Evolutionary conservation across 2,888 invertebrate genomes (phyloP), one percentile per base, ranked within the genome.

Genomic region (Diarsia dahlii): DNA sequence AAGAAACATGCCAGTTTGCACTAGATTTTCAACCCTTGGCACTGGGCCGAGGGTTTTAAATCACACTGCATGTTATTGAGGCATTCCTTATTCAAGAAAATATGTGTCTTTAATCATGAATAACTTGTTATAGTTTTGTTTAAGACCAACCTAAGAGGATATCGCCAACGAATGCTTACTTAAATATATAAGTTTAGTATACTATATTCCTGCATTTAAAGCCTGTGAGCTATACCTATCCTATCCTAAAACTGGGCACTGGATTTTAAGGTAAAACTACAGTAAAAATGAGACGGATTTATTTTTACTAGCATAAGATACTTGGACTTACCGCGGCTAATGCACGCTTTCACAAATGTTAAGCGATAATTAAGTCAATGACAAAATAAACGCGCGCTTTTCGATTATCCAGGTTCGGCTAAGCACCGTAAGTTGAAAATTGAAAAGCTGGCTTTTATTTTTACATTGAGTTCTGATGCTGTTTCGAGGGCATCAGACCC

Each of bases 241-340:
- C 62, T 63, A 67, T 63, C 48, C 75, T 52, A 64, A 13, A 52
- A 12, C 13, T 58, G 63, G 74, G 52, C n/a, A 68, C 48, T 64
- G 20, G 28, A 8, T 56, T 63, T n/a, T 56, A 77, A n/a, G 54
- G 46, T 58, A 48, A 34, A 34, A 18, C 70, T 82, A 82, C 54
- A 15, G 58, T 65, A 58, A 81, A 82, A 82, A 74, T 68, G 74
- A 52, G 78, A 81, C 74, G 70, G 82, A 74, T 68, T 74, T 60
- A 66, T 34, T 58, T 75, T 66, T 52, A 81, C 63, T 66, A 45
- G 69, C 82, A 82, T 78, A 82, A 78, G 74, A 78, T 46, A 68
- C 1, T n/a, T 52, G 78, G 82, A 78, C 77, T 65, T 50, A 67
- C 45, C 13, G 20, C 15, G 13, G 23, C 50, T 46, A 12, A 45